Conservation (phyloP, 2,888 invertebrate genomes). For the Ochropleura leucogaster region DNA sequence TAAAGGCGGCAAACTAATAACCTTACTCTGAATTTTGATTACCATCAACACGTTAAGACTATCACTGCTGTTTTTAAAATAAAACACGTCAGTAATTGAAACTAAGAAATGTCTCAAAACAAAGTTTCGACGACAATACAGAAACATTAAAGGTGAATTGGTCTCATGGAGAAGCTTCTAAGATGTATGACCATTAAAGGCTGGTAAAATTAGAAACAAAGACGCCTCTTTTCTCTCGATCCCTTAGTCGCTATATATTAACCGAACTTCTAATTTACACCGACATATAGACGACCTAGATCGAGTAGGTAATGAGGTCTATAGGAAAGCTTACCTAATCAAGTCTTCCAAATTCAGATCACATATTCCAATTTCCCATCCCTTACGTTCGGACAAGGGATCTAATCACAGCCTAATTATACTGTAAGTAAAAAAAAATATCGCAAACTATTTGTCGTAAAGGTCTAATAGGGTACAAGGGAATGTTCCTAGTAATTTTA, state of each 20-base stretch:
- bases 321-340: slow-evolving; percentile 25
- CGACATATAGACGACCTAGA: background rate
- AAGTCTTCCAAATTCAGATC: slow-evolving; percentile 41
- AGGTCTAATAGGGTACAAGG: slow-evolving; percentile 26
- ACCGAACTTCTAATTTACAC: background rate
- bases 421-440: slow-evolving; percentile 54
- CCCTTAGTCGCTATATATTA: background rate
- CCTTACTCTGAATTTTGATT: background rate
- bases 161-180: no score
- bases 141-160: background rate
- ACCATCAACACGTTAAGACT: background rate
- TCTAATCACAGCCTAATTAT: slow-evolving; percentile 58
- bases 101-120: background rate
- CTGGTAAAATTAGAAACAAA: background rate
- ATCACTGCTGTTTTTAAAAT: background rate
- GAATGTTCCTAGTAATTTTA: slow-evolving; percentile 45
- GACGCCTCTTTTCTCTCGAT: background rate
- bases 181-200: background rate
- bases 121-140: background rate
- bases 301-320: slow-evolving; percentile 3
- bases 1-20: background rate
- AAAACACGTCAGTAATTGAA: background rate
- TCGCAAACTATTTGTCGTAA: slow-evolving; percentile 42
- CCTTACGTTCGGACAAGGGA: slow-evolving; percentile 40
- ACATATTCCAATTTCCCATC: slow-evolving; percentile 55